Evolutionary conservation across 2,797 vertebrate species (phyloP).

Genomic region (Rhynchonycteris naso): DNA sequence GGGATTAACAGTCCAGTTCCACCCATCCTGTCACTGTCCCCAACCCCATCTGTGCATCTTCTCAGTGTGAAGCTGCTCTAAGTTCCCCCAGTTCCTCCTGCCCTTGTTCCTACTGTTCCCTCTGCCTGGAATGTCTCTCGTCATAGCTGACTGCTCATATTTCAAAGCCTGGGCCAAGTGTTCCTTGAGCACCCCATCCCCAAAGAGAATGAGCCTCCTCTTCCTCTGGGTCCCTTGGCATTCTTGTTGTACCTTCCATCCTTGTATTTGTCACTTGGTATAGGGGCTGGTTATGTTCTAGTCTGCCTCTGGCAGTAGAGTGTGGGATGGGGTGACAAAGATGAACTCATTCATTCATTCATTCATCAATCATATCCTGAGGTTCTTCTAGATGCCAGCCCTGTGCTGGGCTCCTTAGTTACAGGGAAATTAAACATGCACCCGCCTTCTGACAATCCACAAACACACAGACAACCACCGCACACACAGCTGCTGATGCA

Average conservation of each 20-base stretch:
- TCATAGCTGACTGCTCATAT: too few species aligned
- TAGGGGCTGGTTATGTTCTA: background rate
- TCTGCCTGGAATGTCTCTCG: background rate
- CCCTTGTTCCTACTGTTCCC: background rate
- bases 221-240: fast-evolving
- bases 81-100: background rate
- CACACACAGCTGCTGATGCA: fast-evolving
- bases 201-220: too few species aligned
- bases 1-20: fast-evolving
- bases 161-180: background rate
- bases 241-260: background rate
- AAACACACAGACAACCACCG: background rate
- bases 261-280: fast-evolving
- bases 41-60: fast-evolving
- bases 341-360: background rate
- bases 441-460: background rate
- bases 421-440: background rate
- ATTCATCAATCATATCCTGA: fast-evolving
- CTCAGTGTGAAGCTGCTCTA: too few species aligned
- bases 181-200: background rate
- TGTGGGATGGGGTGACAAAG: too few species aligned
- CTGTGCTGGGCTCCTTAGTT: background rate
- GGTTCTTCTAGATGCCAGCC: background rate
- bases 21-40: too few species aligned
- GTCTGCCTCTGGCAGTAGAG: background rate